phyloP scores from a whole-genome alignment of 1,140 invertebrate species.

The Cotesia chilonis region DNA sequence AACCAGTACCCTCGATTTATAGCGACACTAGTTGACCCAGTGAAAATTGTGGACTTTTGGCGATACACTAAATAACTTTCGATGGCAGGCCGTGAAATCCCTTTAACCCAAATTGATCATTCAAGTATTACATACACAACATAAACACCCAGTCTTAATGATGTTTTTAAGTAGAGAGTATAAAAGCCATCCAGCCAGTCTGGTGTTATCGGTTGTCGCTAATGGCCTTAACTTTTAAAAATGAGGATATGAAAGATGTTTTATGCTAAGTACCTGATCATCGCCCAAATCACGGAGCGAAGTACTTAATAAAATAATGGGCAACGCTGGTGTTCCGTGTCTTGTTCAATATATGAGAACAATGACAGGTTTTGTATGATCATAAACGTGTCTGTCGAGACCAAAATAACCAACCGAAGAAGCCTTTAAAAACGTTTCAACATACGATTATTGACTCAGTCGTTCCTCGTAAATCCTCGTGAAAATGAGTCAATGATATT shows the following conservation, averaged over 20 bases:
- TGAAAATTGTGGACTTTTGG: not conserved
- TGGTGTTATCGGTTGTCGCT: slow-evolving; percentile 27
- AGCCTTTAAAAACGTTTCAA: slow-evolving; percentile 33
- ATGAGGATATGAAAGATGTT: slow-evolving; percentile 47
- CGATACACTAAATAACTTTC: not conserved
- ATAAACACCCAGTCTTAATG: not conserved
- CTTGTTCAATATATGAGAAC: slow-evolving; percentile 13
- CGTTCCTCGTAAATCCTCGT: slow-evolving; percentile 17
- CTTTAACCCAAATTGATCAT: slow-evolving; percentile 35
- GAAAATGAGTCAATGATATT: slow-evolving; percentile 1
- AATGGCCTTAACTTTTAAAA: slow-evolving; percentile 41
- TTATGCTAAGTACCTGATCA: slow-evolving; percentile 53
- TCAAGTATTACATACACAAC: not conserved
- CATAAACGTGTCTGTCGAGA: not conserved
- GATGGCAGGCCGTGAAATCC: slow-evolving; percentile 26
- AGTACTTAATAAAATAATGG: slow-evolving; percentile 49
- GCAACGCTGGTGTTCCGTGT: slow-evolving; percentile 38
- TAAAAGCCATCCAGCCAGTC: not conserved
- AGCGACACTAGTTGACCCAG: no score
- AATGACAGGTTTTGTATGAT: slow-evolving; percentile 18
- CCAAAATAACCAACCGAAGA: slow-evolving; percentile 13
- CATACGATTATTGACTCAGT: slow-evolving; percentile 22
- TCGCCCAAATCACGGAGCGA: slow-evolving; percentile 48
- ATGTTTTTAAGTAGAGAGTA: slow-evolving; percentile 17
- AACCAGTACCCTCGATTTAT: no score